phyloP scores from a whole-genome alignment of 2,797 vertebrate species.

The Halcyon chelicuti region DNA sequence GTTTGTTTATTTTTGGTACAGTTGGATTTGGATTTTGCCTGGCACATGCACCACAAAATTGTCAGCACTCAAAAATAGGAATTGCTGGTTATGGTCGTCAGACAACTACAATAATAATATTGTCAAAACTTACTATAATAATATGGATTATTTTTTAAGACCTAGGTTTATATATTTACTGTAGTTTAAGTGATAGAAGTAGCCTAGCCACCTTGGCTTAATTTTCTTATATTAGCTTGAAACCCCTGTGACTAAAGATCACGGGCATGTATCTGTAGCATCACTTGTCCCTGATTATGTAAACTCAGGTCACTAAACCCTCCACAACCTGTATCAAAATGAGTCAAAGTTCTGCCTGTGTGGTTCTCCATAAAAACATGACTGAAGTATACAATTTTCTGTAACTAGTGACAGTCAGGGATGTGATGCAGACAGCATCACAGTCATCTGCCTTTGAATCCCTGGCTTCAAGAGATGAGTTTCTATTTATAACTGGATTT shows the following conservation, averaged over 20 bases:
- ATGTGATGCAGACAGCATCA: neutral
- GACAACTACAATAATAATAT: neutral
- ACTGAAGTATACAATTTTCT: neutral
- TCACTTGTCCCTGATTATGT: neutral
- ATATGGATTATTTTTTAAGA: neutral
- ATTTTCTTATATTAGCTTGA: neutral
- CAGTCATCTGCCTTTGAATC: neutral
- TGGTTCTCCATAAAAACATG: neutral
- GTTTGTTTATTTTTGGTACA: neutral
- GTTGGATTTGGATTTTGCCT: neutral
- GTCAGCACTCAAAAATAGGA: accelerated
- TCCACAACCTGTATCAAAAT: neutral
- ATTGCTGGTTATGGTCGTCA: neutral
- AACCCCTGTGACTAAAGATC: neutral
- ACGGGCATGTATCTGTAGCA: neutral
- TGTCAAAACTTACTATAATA: neutral
- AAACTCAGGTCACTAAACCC: neutral
- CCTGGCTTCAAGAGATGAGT: neutral
- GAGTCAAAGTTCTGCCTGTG: neutral
- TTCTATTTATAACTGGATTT: conserved; percentile 1
- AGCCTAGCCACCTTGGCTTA: neutral
- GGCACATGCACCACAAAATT: neutral
- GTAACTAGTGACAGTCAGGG: neutral
- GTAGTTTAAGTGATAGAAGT: neutral
- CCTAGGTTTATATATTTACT: neutral